A percentile compares a stretch with the other conserved stretches of the same genome.
These are phyloP conservation scores for Heteromurus nitidus DNA, from an alignment of 2,888 invertebrate genomes.

Conservation along the genomic window DNA sequence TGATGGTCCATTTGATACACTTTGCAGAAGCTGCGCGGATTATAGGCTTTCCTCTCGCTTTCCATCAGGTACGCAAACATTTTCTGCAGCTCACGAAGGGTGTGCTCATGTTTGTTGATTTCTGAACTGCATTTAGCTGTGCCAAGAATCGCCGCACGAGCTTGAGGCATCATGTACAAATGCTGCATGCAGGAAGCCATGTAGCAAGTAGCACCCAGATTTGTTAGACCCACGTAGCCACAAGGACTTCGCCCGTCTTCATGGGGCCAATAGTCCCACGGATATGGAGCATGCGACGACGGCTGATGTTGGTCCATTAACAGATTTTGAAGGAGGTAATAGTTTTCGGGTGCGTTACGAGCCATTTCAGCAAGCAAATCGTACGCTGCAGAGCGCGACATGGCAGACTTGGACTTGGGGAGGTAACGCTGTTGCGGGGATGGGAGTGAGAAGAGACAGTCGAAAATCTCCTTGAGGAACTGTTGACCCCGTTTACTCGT, in stretches of 20 bases:
- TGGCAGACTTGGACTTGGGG: slow-evolving; percentile 93
- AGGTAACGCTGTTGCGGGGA: slow-evolving; percentile 88
- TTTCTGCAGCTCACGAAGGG: slow-evolving; percentile 87
- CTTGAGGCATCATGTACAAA: slow-evolving; percentile 97
- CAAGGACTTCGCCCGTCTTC: slow-evolving; percentile 96
- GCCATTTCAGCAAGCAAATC: slow-evolving; percentile 92
- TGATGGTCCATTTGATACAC: slow-evolving; percentile 98
- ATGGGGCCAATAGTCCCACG: slow-evolving; percentile 98
- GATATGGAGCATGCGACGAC: slow-evolving; percentile 88
- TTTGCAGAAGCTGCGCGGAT: slow-evolving; percentile 95
- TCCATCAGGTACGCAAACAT: slow-evolving; percentile 96
- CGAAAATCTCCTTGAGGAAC: slow-evolving; percentile 82
- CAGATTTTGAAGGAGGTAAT: slow-evolving; percentile 87
- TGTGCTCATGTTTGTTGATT: slow-evolving; percentile 76
- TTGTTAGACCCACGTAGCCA: slow-evolving; percentile 95
- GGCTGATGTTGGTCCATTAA: slow-evolving; percentile 91
- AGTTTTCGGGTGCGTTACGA: slow-evolving; percentile 89
- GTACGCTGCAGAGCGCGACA: slow-evolving; percentile 92
- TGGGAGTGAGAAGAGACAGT: slow-evolving; percentile 92
- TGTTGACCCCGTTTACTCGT: slow-evolving; percentile 85
- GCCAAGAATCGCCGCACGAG: slow-evolving; percentile 85
- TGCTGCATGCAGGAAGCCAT: slow-evolving; percentile 99
- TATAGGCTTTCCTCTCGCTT: slow-evolving; percentile 95
- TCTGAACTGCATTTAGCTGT: slow-evolving; percentile 81
- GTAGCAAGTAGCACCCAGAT: slow-evolving; percentile 96